A percentile compares a stretch with the other conserved stretches of the same genome.
phyloP scores from a whole-genome alignment of 2,113 vertebrate genomes.

The Phocoena phocoena region DNA sequence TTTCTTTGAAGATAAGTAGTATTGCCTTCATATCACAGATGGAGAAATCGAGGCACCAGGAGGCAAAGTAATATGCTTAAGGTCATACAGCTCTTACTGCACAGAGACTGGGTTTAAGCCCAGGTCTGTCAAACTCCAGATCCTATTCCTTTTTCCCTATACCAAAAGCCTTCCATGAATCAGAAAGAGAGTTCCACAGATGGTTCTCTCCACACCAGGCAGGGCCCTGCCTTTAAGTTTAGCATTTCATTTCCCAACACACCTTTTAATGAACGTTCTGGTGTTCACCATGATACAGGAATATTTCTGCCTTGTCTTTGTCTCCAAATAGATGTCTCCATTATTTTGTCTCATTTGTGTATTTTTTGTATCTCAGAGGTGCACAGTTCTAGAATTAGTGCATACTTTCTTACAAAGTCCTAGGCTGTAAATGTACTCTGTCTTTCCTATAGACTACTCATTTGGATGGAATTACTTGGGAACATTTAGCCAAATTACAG shows the following conservation, averaged over 20 bases:
- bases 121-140: background rate
- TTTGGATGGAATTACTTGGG: background rate
- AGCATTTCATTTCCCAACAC: background rate
- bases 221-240: background rate
- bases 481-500: background rate
- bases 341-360: background rate
- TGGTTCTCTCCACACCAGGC: background rate
- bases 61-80: background rate
- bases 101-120: background rate
- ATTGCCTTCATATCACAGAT: background rate
- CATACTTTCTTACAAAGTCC: background rate
- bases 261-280: background rate
- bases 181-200: background rate
- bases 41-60: background rate
- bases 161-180: background rate
- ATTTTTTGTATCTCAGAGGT: background rate
- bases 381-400: background rate
- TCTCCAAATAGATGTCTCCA: background rate
- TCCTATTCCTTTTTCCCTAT: background rate
- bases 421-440: background rate
- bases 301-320: background rate
- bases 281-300: background rate
- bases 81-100: background rate
- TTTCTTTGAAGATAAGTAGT: background rate
- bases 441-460: background rate